Evolutionary conservation across 2,113 vertebrate species (phyloP), one percentile per base, ranked within the genome.

Genomic region (Galemys pyrenaicus): DNA sequence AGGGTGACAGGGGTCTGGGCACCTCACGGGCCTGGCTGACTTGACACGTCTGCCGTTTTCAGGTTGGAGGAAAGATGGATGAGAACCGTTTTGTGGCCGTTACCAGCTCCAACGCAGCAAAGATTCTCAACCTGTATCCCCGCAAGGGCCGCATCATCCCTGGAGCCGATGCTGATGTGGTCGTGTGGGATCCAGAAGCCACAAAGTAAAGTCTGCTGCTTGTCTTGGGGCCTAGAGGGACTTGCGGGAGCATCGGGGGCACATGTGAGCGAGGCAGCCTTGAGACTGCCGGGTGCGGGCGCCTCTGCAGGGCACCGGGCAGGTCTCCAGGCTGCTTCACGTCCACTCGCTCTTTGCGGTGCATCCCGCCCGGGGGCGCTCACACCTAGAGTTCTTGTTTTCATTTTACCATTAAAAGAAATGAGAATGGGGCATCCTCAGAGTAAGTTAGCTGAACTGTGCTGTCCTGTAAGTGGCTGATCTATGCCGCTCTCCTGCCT

Each of bases 11-110:
- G 1, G 46, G 22, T 4, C 26, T 44, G n/a, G 19, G 77, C 58
- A 41, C 58, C 0, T 1, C 28, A 6, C 10, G 2, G 11, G 60
- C 49, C 62, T 28, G 22, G 24, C 10, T 78, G 44, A 82, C 46
- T 16, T 86, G 70, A 79, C 17, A 37, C 1, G 56, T 78, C 51
- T 15, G 12, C 56, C 12, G 35, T 80, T 95, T 96, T 46, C 98
- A 99, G 99, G 98, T 99, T 0, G 99, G 99, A 92, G 99, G 99
- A 0, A 99, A 99, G 96, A 99, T 99, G 98, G 99, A 99, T 0
- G 99, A 99, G 98, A 99, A 99, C 97, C 98, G 99, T 82, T 99
- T 99, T 15, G 99, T 99, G 92, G 99, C 99, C 0, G 98, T 99
- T 87, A 99, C 99, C 41, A 99, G 99, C 97, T 99, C 99, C 79